Evolutionary conservation across 1,140 invertebrate genomes (phyloP).

Genomic region (Coenobita brevimanus): DNA sequence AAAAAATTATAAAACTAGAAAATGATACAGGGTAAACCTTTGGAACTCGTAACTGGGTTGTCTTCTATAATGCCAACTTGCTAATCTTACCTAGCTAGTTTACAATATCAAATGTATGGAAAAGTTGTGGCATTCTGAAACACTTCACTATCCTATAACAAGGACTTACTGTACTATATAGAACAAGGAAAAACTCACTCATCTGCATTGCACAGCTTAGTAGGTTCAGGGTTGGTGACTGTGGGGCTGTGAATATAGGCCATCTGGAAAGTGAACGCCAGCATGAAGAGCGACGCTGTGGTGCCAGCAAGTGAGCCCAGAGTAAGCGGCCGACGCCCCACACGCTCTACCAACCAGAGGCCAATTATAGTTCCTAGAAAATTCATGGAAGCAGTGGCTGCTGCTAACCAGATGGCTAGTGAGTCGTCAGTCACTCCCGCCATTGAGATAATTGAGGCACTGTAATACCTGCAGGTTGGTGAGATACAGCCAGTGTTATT

Average conservation of each 20-base stretch:
- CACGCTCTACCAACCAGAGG: slow-evolving; percentile 78
- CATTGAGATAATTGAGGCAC: slow-evolving; percentile 79
- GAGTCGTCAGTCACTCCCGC: slow-evolving; percentile 77
- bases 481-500: too few relatives aligned
- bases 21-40: too few relatives aligned
- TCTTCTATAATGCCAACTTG: too few relatives aligned
- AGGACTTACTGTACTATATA: too few relatives aligned
- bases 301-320: slow-evolving; percentile 76
- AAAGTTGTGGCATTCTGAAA: too few relatives aligned
- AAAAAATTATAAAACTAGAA: too few relatives aligned
- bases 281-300: slow-evolving; percentile 74
- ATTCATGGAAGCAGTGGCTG: slow-evolving; percentile 77
- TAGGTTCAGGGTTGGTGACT: slow-evolving; percentile 70
- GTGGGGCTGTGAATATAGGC: slow-evolving; percentile 73
- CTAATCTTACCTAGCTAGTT: too few relatives aligned
- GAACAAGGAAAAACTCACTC: slow-evolving; percentile 33
- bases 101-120: too few relatives aligned
- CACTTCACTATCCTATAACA: too few relatives aligned
- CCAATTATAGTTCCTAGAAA: slow-evolving; percentile 79
- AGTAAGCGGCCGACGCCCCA: slow-evolving; percentile 78
- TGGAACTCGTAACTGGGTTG: too few relatives aligned
- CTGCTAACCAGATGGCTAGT: slow-evolving; percentile 79
- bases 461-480: slow-evolving; percentile 77
- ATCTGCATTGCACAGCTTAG: slow-evolving; percentile 28
- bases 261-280: slow-evolving; percentile 76